A percentile compares a stretch with the other conserved stretches of the same genome.
These are phyloP conservation scores for Chlorodrepanis virens DNA, from an alignment of 2,113 vertebrate genomes.

Conservation along the genomic window DNA sequence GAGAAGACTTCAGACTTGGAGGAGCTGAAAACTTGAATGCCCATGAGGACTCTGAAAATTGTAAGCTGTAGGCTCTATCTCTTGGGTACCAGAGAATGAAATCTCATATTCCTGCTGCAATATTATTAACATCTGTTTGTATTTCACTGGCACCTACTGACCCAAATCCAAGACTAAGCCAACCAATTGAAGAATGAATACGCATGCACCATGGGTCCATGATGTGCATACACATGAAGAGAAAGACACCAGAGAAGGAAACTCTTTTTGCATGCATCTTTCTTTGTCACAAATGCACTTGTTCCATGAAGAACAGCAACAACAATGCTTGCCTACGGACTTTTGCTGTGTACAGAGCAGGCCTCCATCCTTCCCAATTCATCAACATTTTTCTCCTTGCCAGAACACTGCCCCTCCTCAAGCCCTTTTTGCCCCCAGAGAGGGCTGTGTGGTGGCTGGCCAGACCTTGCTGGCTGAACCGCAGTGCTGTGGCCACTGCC, in stretches of 20 bases:
- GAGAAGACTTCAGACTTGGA: background rate
- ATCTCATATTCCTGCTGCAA: background rate
- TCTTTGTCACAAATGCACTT: background rate
- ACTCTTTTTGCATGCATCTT: background rate
- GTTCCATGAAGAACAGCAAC: background rate
- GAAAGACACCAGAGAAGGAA: background rate
- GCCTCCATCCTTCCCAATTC: background rate
- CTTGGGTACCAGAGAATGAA: background rate
- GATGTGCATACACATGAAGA: background rate
- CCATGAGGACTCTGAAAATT: background rate
- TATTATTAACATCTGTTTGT: background rate
- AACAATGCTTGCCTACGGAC: background rate
- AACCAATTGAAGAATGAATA: background rate
- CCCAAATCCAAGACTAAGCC: background rate
- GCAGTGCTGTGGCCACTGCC: fast-evolving
- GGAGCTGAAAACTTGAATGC: background rate
- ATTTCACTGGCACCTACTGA: conserved; percentile 23
- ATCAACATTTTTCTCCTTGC: background rate
- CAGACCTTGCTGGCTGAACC: background rate
- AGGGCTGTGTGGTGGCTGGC: background rate
- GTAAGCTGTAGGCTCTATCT: background rate
- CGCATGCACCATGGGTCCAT: background rate
- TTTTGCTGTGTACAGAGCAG: background rate
- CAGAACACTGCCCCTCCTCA: background rate
- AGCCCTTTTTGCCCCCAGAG: background rate